These are phyloP conservation scores for Sinosuthora webbiana DNA, from an alignment of 2,113 vertebrate genomes.

Conservation along the genomic window DNA sequence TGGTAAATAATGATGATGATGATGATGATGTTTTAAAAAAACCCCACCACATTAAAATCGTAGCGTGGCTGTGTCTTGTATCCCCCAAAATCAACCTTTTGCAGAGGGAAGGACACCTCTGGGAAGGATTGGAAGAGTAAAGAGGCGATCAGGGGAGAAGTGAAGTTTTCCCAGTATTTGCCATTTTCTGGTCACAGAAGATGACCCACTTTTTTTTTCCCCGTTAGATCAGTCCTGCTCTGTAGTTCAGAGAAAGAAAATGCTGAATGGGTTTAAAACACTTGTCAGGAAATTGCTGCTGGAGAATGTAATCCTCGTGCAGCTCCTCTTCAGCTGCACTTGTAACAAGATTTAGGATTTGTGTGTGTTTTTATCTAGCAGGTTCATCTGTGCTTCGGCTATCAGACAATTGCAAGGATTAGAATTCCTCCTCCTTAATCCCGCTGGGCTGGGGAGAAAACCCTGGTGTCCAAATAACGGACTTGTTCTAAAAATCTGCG, in stretches of 20 bases:
- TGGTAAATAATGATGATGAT: background rate
- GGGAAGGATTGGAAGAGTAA: background rate
- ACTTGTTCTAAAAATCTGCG: background rate
- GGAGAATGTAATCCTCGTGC: background rate
- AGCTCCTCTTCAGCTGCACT: background rate
- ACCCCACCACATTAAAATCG: rapidly evolving
- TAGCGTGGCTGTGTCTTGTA: background rate
- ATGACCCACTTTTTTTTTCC: background rate
- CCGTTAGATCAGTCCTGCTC: background rate
- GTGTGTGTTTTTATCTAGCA: background rate
- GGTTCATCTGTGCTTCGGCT: background rate
- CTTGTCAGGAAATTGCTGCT: background rate
- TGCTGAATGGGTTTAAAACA: background rate
- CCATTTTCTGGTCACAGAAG: background rate
- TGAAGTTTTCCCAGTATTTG: background rate
- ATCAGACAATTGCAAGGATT: background rate
- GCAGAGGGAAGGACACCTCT: background rate
- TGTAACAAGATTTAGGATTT: background rate
- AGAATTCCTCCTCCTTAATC: background rate
- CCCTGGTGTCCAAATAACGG: background rate
- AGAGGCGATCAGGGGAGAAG: background rate
- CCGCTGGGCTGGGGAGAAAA: background rate
- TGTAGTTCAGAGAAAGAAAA: background rate
- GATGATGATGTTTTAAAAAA: background rate
- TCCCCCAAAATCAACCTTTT: background rate